These are phyloP conservation scores for Eurystomus glaucurus DNA, from an alignment of 2,797 vertebrate genomes.

Conservation along the genomic window DNA sequence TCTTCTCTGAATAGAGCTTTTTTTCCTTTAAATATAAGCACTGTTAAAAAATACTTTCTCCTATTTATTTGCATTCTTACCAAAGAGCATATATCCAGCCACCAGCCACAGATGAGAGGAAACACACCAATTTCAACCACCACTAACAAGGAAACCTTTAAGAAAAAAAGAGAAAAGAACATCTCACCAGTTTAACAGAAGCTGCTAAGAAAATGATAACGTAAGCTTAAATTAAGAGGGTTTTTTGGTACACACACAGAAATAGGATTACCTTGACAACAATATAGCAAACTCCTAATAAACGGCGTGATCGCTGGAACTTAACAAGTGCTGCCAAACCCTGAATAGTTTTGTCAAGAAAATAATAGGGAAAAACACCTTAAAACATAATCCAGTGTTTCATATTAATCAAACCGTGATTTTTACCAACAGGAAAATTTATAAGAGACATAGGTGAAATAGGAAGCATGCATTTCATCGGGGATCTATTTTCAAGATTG, in stretches of 20 bases:
- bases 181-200: slow-evolving; percentile 9
- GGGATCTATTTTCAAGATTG: neutral
- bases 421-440: neutral
- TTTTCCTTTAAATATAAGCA: neutral
- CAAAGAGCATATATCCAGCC: slow-evolving; percentile 98
- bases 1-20: neutral
- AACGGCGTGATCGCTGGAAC: slow-evolving; percentile 93
- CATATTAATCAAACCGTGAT: no score
- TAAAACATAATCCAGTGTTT: neutral
- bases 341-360: slow-evolving; percentile 87
- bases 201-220: neutral
- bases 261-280: slow-evolving; percentile 92
- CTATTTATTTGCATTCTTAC: slow-evolving; percentile 80
- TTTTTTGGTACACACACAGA: neutral
- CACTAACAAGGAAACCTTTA: slow-evolving; percentile 94
- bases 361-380: slow-evolving; percentile 26
- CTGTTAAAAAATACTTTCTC: neutral
- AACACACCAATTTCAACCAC: slow-evolving; percentile 98
- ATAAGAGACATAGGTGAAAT: neutral
- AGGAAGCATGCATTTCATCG: neutral
- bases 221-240: neutral
- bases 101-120: slow-evolving; percentile 98
- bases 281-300: slow-evolving; percentile 96
- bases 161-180: neutral
- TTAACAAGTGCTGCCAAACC: slow-evolving; percentile 93